Evolutionary conservation across 2,888 invertebrate species (phyloP).

Genomic region (Pachycephus smyrnensis): DNA sequence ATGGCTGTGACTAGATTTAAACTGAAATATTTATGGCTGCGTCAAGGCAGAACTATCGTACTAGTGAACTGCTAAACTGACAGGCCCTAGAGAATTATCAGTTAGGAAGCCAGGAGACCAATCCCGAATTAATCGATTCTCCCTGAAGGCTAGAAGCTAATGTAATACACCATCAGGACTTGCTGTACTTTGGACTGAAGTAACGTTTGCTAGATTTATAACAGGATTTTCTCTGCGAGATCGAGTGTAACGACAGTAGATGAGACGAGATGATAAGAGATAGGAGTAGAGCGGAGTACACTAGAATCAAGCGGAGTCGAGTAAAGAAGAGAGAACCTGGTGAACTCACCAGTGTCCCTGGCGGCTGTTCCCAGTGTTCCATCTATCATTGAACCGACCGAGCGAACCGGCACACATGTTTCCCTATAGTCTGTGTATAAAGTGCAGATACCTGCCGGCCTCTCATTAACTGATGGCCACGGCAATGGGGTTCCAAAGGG

Average conservation of each 20-base stretch:
- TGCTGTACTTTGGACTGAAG: not conserved
- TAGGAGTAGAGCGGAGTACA: not conserved
- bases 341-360: not conserved
- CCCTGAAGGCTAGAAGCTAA: not conserved
- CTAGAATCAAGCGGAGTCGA: not conserved
- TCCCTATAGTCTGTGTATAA: not conserved
- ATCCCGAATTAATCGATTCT: not conserved
- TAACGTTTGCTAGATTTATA: not conserved
- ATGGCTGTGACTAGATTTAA: not conserved
- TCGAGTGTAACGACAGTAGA: not conserved
- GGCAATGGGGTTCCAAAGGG: not conserved
- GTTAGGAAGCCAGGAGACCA: not conserved
- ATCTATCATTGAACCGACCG: conserved; percentile 20
- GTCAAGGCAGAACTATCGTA: not conserved
- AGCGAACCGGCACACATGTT: conserved; percentile 13
- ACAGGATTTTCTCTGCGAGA: not conserved
- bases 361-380: conserved; percentile 6
- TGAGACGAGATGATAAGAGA: not conserved
- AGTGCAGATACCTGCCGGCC: conserved; percentile 4
- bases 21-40: not conserved
- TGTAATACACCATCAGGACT: not conserved
- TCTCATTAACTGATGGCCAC: conserved; percentile 25
- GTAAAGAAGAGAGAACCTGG: not conserved
- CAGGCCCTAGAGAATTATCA: not conserved
- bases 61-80: not conserved